Base-by-base conservation (phyloP, 2,888 invertebrate genomes). In the Archaeoteleia sp. region DNA sequence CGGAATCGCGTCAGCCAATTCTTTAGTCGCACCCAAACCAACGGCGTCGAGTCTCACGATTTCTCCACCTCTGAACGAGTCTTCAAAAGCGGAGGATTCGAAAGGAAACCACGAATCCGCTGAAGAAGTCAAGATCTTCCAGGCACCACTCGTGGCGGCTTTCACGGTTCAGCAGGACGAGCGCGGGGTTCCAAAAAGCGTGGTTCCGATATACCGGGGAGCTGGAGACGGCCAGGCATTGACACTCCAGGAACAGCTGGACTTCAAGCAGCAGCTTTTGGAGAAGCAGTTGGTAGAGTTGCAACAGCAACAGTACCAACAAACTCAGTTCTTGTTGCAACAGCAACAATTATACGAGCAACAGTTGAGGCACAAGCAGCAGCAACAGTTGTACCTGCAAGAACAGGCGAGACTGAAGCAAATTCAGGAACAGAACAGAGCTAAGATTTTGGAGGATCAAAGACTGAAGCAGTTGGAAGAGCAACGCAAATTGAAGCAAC, bases 141-240 rank as follows among this genome's bases (percentile, higher is more conserved):
- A 91, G 72, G 94, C 94, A 1, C 94, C 95, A 0, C 81, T 95
- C 60, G 92, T 95, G 0, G 93, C 94, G 1, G 95, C 95, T 0
- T 95, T 95, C 77, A 95, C 95, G 0, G 93, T 95, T 0, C 93
- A 95, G 71, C 92, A 95, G 83, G 94, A 95, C 78, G 91, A 91
- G 70, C 88, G 88, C 17, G 95, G 95, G 0, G 80, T 91, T n/a
- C 93, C 95, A 0, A 92, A 92, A 74, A 92, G 91, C 82, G 92
- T 94, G 0, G 91, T 93, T 45, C 93, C 94, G 0, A 88, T 93
- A 74, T 90, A 88, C 77, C 90, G 90, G 77, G 87, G 88, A 69
- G 74, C 77, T 12, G 82, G 79, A 10, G 79, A 85, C 23, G 78
- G 78, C 0, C 81, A 82, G 57, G 82, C 83, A 1, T 51, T 84